These are phyloP conservation scores for Dryoscopus gambensis DNA, from an alignment of 2,113 vertebrate genomes.

Conservation along the genomic window DNA sequence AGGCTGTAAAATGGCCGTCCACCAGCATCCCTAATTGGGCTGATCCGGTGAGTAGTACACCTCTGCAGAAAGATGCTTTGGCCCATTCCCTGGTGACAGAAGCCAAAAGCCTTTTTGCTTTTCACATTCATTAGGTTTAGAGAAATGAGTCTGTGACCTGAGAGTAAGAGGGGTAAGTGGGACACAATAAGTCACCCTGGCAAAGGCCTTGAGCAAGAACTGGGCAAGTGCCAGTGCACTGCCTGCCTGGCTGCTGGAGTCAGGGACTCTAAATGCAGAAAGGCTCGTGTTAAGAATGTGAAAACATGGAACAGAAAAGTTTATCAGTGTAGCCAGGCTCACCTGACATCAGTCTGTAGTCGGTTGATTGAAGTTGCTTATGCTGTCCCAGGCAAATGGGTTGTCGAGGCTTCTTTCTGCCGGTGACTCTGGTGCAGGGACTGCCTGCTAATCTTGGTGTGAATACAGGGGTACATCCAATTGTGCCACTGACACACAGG, in stretches of 20 bases:
- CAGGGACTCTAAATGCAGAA: not conserved
- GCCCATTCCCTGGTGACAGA: not conserved
- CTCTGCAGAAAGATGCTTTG: not conserved
- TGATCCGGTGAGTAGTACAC: not conserved
- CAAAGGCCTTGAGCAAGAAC: not conserved
- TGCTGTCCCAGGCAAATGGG: conserved; percentile 56
- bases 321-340: conserved; percentile 24
- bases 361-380: conserved; percentile 75
- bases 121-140: not conserved
- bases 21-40: not conserved
- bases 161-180: conserved; percentile 18
- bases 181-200: not conserved
- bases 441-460: conserved; percentile 72
- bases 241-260: not conserved
- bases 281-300: not conserved
- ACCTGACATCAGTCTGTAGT: conserved; percentile 87
- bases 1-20: not conserved
- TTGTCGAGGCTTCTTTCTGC: conserved; percentile 61
- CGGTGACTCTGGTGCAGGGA: conserved; percentile 53
- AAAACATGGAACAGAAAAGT: not conserved
- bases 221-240: not conserved
- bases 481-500: conserved; percentile 87
- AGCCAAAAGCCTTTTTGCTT: conserved; percentile 10
- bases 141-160: conserved; percentile 36
- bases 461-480: conserved; percentile 89